Evolutionary conservation across 2,888 invertebrate genomes (phyloP).

Genomic region (Dicroscelio sp.): DNA sequence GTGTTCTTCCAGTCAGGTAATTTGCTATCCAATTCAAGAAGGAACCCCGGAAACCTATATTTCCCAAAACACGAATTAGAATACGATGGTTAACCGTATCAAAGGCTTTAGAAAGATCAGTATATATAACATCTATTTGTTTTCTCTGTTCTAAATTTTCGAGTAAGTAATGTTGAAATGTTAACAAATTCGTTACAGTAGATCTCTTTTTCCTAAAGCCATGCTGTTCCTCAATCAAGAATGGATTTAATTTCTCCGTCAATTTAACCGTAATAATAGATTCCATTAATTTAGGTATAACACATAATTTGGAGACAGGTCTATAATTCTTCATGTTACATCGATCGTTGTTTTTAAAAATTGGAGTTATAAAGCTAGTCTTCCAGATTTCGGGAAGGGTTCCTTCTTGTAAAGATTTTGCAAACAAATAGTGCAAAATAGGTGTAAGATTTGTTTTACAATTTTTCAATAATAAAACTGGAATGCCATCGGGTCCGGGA

Average conservation of each 20-base stretch:
- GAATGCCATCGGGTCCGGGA: conserved; percentile 24
- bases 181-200: background rate
- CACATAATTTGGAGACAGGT: background rate
- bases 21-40: background rate
- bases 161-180: background rate
- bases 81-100: background rate
- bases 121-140: background rate
- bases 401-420: background rate
- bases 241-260: background rate
- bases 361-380: background rate
- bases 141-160: background rate
- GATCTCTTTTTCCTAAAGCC: background rate
- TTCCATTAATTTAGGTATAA: background rate
- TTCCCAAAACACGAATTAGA: background rate
- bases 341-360: background rate
- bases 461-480: background rate
- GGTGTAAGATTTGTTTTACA: background rate
- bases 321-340: background rate
- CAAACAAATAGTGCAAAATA: background rate
- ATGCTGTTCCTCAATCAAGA: background rate
- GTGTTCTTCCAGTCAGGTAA: background rate
- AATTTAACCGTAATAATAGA: background rate
- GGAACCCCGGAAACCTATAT: background rate
- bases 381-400: conserved; percentile 9
- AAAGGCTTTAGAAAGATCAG: background rate